These are phyloP conservation scores for Phalanger gymnotis DNA, from an alignment of 2,797 vertebrate species.

Conservation along the genomic window DNA sequence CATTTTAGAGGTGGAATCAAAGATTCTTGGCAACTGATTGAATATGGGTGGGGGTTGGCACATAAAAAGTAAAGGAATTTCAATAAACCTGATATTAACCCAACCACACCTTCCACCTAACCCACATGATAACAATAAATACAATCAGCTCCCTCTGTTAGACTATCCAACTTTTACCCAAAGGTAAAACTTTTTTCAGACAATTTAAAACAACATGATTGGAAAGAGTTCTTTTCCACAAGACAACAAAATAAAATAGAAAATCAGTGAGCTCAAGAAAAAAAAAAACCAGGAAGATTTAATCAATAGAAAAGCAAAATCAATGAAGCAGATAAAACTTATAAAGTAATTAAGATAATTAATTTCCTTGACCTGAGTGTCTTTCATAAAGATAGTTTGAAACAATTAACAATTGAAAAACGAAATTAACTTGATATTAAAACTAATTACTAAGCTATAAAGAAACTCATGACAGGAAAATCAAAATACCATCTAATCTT, in stretches of 20 bases:
- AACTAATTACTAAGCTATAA: neutral
- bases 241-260: neutral
- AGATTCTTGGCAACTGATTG: neutral
- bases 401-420: neutral
- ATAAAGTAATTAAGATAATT: neutral
- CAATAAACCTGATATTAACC: neutral
- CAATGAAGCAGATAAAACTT: slow-evolving; percentile 1
- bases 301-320: slow-evolving; percentile 1
- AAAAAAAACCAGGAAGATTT: neutral
- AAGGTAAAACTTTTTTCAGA: neutral
- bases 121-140: neutral
- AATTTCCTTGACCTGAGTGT: neutral
- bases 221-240: neutral
- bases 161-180: neutral
- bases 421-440: neutral
- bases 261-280: neutral
- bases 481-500: neutral
- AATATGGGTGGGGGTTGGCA: neutral
- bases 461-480: neutral
- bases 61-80: neutral
- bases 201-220: neutral
- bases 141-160: neutral
- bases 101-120: neutral
- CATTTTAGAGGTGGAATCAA: neutral
- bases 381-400: neutral